phyloP scores from a whole-genome alignment of 2,888 invertebrate species.

The Adelphocoris suturalis region DNA sequence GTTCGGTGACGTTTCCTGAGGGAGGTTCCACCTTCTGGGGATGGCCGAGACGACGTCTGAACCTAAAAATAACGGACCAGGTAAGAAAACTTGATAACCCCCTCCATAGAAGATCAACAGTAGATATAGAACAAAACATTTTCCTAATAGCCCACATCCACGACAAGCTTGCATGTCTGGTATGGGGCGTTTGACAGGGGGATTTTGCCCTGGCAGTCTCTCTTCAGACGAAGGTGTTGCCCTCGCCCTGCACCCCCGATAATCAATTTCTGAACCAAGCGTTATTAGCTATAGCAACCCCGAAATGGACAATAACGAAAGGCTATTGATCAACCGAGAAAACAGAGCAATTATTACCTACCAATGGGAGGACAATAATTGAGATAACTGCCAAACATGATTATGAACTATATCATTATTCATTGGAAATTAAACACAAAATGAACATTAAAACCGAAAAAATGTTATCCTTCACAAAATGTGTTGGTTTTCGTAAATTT shows the following conservation, averaged over 20 bases:
- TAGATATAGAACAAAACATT: background rate
- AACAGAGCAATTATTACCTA: too few species aligned
- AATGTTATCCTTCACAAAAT: too few species aligned
- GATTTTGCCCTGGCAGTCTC: background rate
- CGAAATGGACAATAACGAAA: background rate
- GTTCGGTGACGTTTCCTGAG: slow-evolving; percentile 33
- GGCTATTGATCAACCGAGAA: background rate
- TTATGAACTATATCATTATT: too few species aligned
- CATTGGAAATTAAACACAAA: too few species aligned
- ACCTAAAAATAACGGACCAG: slow-evolving; percentile 38
- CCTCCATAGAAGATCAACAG: background rate
- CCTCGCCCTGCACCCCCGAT: background rate
- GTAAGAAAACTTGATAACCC: slow-evolving; percentile 44
- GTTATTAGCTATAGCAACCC: slow-evolving; percentile 12
- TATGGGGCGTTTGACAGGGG: background rate
- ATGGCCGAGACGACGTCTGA: slow-evolving; percentile 51
- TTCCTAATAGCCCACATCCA: slow-evolving; percentile 25
- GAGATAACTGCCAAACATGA: too few species aligned
- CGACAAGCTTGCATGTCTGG: slow-evolving; percentile 12
- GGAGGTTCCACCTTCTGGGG: slow-evolving; percentile 52
- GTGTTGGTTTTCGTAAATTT: too few species aligned
- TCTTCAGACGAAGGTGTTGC: background rate
- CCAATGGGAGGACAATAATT: too few species aligned
- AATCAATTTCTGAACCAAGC: slow-evolving; percentile 14
- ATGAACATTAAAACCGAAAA: too few species aligned